Conservation (phyloP, 2,797 vertebrate genomes). For the Gymnopithys bicolor region DNA sequence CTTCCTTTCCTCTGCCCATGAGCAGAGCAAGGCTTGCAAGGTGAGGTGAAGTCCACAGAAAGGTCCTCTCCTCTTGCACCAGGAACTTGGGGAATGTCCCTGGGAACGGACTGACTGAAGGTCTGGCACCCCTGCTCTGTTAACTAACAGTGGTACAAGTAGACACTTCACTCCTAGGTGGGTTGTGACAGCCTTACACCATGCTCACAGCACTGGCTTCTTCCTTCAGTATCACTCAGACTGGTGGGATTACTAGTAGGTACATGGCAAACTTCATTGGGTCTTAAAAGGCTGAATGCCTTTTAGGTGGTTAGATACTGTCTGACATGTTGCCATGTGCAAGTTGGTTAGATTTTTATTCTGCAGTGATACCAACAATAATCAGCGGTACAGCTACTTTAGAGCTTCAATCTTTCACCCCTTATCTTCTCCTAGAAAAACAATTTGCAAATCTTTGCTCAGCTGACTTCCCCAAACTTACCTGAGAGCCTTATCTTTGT, state of each 20-base stretch:
- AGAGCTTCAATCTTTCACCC: background rate
- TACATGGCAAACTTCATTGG: background rate
- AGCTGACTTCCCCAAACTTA: slow-evolving; percentile 5
- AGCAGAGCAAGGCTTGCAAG: background rate
- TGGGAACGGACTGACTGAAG: background rate
- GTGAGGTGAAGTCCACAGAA: background rate
- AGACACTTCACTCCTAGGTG: rapidly evolving
- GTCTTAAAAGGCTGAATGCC: background rate
- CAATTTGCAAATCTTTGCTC: slow-evolving; percentile 10
- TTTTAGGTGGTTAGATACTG: background rate
- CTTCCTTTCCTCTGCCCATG: rapidly evolving
- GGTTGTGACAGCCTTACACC: background rate
- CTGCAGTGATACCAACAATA: background rate
- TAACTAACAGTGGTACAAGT: background rate
- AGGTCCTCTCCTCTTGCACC: background rate
- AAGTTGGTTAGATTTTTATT: background rate
- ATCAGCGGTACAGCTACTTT: background rate
- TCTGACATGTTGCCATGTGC: background rate
- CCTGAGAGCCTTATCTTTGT: background rate
- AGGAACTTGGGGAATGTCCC: rapidly evolving
- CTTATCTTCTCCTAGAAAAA: slow-evolving; percentile 35
- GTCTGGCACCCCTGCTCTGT: background rate
- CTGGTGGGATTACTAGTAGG: background rate
- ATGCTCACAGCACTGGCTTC: background rate
- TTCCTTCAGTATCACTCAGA: background rate